A percentile compares a stretch with the other conserved stretches of the same genome.
Evolutionary conservation across 2,888 invertebrate species (phyloP).

Genomic region (Punctoribates punctum): DNA sequence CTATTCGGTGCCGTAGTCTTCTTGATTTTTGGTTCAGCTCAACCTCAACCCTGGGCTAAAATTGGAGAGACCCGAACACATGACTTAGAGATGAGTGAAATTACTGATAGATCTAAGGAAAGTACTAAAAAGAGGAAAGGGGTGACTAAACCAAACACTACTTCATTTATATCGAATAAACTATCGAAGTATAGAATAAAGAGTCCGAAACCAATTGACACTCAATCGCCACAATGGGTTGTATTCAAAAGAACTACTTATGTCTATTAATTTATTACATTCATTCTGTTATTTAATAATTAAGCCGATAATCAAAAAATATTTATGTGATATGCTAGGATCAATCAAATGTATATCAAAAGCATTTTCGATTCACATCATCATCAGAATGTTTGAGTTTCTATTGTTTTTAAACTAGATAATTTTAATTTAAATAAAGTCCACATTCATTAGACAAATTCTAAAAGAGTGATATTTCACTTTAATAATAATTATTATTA

Average conservation of each 20-base stretch:
- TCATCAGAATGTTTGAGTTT: too few species aligned
- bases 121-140: neutral
- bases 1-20: constrained; percentile 35
- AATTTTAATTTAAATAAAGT: too few species aligned
- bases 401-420: too few species aligned
- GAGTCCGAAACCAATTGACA: neutral
- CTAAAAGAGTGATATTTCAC: too few species aligned
- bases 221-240: neutral
- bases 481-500: too few species aligned
- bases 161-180: neutral
- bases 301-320: too few species aligned
- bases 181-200: neutral
- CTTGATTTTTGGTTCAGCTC: constrained; percentile 32
- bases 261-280: constrained; percentile 1
- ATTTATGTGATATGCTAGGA: too few species aligned
- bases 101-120: neutral
- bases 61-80: neutral
- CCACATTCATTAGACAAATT: too few species aligned
- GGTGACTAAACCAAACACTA: neutral
- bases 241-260: neutral
- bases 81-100: neutral
- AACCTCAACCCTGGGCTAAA: constrained; percentile 38
- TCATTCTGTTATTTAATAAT: too few species aligned
- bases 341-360: too few species aligned
- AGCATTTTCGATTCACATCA: too few species aligned